Base-by-base conservation (phyloP, 2,113 vertebrate genomes). In the Anhinga rufa region DNA sequence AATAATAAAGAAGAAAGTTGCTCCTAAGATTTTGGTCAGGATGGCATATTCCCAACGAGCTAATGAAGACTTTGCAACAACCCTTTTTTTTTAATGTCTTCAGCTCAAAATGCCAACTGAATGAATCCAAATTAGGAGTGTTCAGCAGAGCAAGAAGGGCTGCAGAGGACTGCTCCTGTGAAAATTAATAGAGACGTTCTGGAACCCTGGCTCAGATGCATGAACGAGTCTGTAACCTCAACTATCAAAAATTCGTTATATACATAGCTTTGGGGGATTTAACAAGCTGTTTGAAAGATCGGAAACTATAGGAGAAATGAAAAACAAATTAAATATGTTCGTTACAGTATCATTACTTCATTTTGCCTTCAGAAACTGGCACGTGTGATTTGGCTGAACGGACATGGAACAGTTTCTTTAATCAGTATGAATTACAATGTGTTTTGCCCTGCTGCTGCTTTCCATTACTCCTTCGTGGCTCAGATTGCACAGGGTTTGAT, bases 291-390 rank as follows among this genome's bases (percentile, higher is more conserved):
- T 86, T 70, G 70, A 79, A 92, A 82, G 72, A 75, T 2, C 16
- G 9, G 42, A 72, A 40, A 70, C 44, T 69, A n/a, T 24, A 72
- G n/a, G 40, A 87, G 55, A 95, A 91, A 93, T 31, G 9, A 82
- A 89, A 91, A 96, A 14, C 55, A 90, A 88, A 85, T 84, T 83
- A 88, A 93, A 72, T 87, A 65, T 40, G 17, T 91, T 96, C 3
- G 1, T 84, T 89, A 87, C 40, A 79, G 66, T 52, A 48, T 76
- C 65, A 66, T 91, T 78, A 58, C 52, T 78, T 92, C 57, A 61
- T 82, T 82, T 92, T 92, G 57, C 44, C 49, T 57, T 94, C 92
- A 87, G 92, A 91, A 91, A 76, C 38, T 74, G 65, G 24, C n/a
- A 36, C 0, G 0, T 85, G 46, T 2, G 2, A 52, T 89, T 86